phyloP scores from a whole-genome alignment of 2,888 invertebrate genomes.

The Zhuqinia jingwanae region DNA sequence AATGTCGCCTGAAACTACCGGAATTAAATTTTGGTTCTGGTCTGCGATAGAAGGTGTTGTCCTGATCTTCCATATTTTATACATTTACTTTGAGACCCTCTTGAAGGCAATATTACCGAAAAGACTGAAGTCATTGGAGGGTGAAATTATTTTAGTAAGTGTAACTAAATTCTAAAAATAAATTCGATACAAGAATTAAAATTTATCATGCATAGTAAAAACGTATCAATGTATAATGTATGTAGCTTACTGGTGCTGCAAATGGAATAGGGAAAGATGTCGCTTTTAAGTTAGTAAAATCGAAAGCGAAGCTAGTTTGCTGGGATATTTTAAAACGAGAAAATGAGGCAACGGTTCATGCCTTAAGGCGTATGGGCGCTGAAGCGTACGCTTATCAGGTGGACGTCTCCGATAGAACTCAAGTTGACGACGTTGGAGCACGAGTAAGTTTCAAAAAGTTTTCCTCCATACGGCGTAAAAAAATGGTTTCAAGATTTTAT shows the following conservation, averaged over 20 bases:
- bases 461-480: too few relatives aligned
- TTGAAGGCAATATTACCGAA: constrained; percentile 53
- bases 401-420: constrained; percentile 84
- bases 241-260: constrained; percentile 87
- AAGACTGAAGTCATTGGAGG: constrained; percentile 67
- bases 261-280: constrained; percentile 86
- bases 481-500: too few relatives aligned
- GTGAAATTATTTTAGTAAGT: constrained; percentile 73
- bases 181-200: neutral
- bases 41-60: constrained; percentile 34
- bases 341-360: constrained; percentile 83
- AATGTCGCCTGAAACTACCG: neutral
- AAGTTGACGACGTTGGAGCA: constrained; percentile 80
- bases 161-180: neutral
- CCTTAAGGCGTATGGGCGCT: constrained; percentile 82
- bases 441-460: constrained; percentile 47
- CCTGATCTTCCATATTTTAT: constrained; percentile 35
- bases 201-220: neutral
- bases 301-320: constrained; percentile 85
- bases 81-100: constrained; percentile 44
- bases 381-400: constrained; percentile 83
- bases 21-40: constrained; percentile 28
- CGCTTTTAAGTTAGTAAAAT: constrained; percentile 84
- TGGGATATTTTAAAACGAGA: constrained; percentile 85
- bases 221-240: constrained; percentile 16